A percentile compares a stretch with the other conserved stretches of the same genome.
Conservation (phyloP, 2,113 vertebrate genomes). For the Xiphophorus hellerii region DNA sequence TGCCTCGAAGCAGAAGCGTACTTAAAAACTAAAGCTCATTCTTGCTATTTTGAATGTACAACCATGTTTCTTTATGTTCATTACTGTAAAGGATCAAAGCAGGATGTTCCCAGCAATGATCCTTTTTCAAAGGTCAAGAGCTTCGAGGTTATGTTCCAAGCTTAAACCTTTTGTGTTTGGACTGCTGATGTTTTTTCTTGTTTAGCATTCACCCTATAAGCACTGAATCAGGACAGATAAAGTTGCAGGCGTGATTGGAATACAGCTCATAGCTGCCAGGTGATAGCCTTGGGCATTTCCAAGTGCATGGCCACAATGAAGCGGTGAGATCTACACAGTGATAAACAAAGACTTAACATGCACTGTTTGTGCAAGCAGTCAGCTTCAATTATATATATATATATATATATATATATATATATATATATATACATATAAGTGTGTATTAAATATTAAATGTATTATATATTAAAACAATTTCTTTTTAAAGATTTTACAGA, state of each 20-base stretch:
- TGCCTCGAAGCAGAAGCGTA: neutral
- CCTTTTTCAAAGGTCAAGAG: constrained; percentile 2
- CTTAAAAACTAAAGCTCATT: neutral
- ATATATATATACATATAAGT: too few relatives aligned
- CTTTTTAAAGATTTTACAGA: too few relatives aligned
- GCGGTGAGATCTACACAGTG: constrained; percentile 31
- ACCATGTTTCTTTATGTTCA: neutral
- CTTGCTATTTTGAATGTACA: constrained; percentile 3
- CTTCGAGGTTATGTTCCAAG: neutral
- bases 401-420: too few relatives aligned
- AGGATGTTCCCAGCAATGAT: constrained; percentile 15
- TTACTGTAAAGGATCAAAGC: constrained; percentile 1
- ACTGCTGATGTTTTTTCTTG: neutral
- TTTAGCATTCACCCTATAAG: constrained; percentile 12
- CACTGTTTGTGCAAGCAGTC: constrained; percentile 26
- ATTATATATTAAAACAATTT: too few relatives aligned
- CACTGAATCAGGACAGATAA: constrained; percentile 23
- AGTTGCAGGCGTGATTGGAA: constrained; percentile 33
- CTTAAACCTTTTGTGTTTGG: neutral
- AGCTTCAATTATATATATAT: neutral
- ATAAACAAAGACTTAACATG: constrained; percentile 28
- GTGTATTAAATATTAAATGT: too few relatives aligned
- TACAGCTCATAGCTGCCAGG: constrained; percentile 1
- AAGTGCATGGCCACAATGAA: neutral
- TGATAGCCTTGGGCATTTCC: constrained; percentile 2